These are phyloP conservation scores for Pocillopora grandis DNA, from an alignment of 92 coral and sea anemone species.

Conservation along the genomic window DNA sequence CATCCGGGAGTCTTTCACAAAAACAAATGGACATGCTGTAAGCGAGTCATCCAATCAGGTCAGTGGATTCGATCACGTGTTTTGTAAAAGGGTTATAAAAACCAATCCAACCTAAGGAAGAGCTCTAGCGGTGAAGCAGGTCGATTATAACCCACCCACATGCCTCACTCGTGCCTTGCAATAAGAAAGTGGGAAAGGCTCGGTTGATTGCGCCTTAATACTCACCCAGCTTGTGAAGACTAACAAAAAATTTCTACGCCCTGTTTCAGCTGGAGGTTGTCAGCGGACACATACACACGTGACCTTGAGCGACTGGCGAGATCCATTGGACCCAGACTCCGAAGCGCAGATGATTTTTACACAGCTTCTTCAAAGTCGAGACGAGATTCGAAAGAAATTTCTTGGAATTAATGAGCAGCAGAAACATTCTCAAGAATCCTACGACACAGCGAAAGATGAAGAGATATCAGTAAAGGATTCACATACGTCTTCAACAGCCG, in stretches of 20 bases:
- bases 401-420: slow-evolving; percentile 34
- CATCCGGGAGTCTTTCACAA: slow-evolving; percentile 87
- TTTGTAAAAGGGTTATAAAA: neutral
- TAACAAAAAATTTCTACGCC: neutral
- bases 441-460: neutral
- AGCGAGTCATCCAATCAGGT: slow-evolving; percentile 67
- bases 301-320: slow-evolving; percentile 97
- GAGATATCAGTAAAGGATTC: slow-evolving; percentile 12
- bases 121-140: neutral
- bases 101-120: neutral
- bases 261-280: slow-evolving; percentile 68
- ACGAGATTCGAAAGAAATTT: slow-evolving; percentile 69
- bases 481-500: slow-evolving; percentile 22
- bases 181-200: too few relatives aligned
- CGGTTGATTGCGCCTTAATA: too few relatives aligned
- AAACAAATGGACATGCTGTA: slow-evolving; percentile 94
- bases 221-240: too few relatives aligned
- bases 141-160: too few relatives aligned
- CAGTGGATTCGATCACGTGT: neutral
- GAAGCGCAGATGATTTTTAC: slow-evolving; percentile 92
- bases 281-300: slow-evolving; percentile 73
- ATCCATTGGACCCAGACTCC: slow-evolving; percentile 94
- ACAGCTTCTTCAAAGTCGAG: slow-evolving; percentile 82
- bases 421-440: slow-evolving; percentile 12
- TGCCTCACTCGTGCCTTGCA: too few relatives aligned